Evolutionary conservation across 2,113 vertebrate genomes (phyloP), one percentile per base, ranked within the genome.

Genomic region (Corythornis cristatus): DNA sequence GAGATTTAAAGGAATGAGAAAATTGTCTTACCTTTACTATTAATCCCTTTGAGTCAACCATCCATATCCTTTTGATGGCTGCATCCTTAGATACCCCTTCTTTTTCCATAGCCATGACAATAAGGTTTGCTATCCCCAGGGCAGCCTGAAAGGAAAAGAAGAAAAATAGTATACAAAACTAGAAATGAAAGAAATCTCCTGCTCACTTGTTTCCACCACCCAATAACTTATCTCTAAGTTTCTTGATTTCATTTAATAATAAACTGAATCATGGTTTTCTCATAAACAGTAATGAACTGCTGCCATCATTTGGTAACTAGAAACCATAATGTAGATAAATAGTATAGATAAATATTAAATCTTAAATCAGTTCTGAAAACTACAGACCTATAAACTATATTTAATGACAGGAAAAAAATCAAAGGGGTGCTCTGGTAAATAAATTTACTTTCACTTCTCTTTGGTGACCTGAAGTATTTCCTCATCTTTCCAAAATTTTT

Each of bases 41-140:
- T 82, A 99, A 98, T 86, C 99, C 99, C 95, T 99, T 99, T 2
- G 99, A 99, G 96, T 99, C 99, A 78, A 99, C 99, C 99, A 99
- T 97, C 99, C 99, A 99, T 97, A 99, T 99, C 95, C 98, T 99
- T 93, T 96, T 98, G 71, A 98, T 43, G 71, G 98, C 98, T 79
- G 97, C 95, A 20, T 98, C 98, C 84, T 94, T 97, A 6, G 98
- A 29, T 45, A 98, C 94, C 6, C 99, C 99, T 96, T 99, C 99
- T 94, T 99, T 99, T 97, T 98, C 97, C 99, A 99, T 99, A 64
- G 99, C 98, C 99, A 99, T 99, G 91, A 98, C 65, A 94, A 99
- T 97, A 46, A 99, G 98, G 81, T 99, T 98, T 88, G 99, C 99
- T 79, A 99, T 99, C 17, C 99, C 99, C 97, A 99, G 97, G 4